phyloP scores from a whole-genome alignment of 2,113 vertebrate genomes.

The Pelecanus crispus region DNA sequence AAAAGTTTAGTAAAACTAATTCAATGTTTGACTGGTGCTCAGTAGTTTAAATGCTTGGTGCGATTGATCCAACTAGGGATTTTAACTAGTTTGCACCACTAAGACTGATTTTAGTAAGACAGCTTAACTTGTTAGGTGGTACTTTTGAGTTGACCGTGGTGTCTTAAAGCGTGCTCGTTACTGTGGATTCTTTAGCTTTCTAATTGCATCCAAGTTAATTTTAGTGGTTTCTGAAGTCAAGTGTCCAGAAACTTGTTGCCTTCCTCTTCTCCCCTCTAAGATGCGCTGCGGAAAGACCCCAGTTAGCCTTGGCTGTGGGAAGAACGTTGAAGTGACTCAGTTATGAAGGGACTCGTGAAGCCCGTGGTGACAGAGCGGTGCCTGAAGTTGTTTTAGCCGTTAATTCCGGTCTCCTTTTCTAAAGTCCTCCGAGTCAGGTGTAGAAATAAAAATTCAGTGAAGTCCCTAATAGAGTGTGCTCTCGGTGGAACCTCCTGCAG shows the following conservation, averaged over 20 bases:
- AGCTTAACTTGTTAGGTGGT: not conserved
- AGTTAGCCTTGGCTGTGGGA: not conserved
- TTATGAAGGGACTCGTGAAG: not conserved
- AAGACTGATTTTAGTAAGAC: not conserved
- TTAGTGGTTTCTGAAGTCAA: not conserved
- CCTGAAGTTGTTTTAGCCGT: not conserved
- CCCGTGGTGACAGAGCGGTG: not conserved
- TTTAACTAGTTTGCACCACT: not conserved
- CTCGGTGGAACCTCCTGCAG: not conserved
- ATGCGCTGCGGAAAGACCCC: not conserved
- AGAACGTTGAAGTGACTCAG: not conserved
- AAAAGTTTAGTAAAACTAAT: not conserved
- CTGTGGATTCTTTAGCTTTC: not conserved
- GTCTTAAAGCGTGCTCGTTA: not conserved
- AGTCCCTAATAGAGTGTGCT: not conserved
- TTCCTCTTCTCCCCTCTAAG: not conserved
- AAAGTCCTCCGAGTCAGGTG: not conserved
- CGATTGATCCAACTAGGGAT: not conserved
- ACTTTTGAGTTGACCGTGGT: not conserved
- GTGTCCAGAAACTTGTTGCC: not conserved
- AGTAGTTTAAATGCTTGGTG: not conserved
- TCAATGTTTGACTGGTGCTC: not conserved
- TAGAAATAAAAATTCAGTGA: constrained; percentile 16
- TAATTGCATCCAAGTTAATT: not conserved
- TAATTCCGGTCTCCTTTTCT: not conserved